Evolutionary conservation across 1,140 invertebrate species (phyloP).

Genomic region (Scaptomyza montana): DNA sequence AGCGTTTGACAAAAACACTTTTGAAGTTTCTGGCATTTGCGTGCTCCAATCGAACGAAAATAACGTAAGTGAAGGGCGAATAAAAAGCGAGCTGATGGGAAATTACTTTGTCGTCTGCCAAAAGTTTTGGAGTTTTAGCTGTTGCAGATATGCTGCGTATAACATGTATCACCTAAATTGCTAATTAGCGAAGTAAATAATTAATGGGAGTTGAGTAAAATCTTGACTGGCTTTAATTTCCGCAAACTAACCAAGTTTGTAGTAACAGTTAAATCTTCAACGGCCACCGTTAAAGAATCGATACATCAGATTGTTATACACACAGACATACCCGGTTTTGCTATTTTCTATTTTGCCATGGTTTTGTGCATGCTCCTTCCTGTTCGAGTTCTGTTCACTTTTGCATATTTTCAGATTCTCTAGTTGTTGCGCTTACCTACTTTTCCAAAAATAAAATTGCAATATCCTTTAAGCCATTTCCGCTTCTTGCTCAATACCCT

Average conservation of each 20-base stretch:
- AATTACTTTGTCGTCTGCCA: slow-evolving; percentile 48
- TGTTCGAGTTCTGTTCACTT: slow-evolving; percentile 23
- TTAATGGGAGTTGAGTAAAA: slow-evolving; percentile 33
- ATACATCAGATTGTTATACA: neutral
- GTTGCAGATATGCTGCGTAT: slow-evolving; percentile 27
- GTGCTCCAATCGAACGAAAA: slow-evolving; percentile 38
- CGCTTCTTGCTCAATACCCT: slow-evolving; percentile 65
- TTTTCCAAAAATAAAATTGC: slow-evolving; percentile 60
- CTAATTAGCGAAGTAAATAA: slow-evolving; percentile 62
- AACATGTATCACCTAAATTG: slow-evolving; percentile 46
- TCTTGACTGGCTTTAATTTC: neutral
- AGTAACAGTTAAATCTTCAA: neutral
- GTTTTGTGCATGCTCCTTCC: slow-evolving; percentile 22
- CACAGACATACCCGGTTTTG: neutral
- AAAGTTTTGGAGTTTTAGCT: slow-evolving; percentile 43
- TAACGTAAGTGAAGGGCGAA: slow-evolving; percentile 8
- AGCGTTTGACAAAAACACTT: slow-evolving; percentile 52
- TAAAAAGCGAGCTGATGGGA: slow-evolving; percentile 19
- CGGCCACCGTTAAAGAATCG: slow-evolving; percentile 1
- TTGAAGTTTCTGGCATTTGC: slow-evolving; percentile 36
- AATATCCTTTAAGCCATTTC: slow-evolving; percentile 78
- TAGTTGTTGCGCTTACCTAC: slow-evolving; percentile 25
- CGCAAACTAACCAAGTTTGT: neutral
- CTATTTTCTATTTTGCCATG: slow-evolving; percentile 8
- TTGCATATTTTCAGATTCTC: slow-evolving; percentile 47